Evolutionary conservation across 2,113 vertebrate species (phyloP), one percentile per base, ranked within the genome.

Genomic region (Mystacornis crossleyi): DNA sequence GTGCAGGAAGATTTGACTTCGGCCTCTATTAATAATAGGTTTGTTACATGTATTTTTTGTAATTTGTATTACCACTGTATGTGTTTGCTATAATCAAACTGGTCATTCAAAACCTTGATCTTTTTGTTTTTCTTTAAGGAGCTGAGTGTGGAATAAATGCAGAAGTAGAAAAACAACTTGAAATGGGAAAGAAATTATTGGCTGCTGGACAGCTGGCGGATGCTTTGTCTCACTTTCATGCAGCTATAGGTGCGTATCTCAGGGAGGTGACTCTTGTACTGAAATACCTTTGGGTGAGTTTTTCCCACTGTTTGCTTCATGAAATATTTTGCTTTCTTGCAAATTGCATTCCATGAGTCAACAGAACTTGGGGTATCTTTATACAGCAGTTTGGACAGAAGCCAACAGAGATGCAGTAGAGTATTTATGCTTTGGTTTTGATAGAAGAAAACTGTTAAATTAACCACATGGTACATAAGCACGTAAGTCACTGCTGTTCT

Each of bases 161-260:
- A 21, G 98, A 99, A 95, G 98, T 99, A 72, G 99, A 99, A 97
- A 99, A 98, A 71, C 99, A 99, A 16, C 98, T 99, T 92, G 99
- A 99, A 97, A 98, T 99, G 99, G 99, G 99, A 36, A 99, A 99
- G 98, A 99, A 99, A 31, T 98, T 99, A 53, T 96, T 99, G 60
- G 99, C 99, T 83, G 99, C 99, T 54, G 99, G 99, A 60, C 99
- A 99, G 96, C 97, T 99, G 7, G 99, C 99, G 4, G 99, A 99
- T 85, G 99, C 99, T 4, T 98, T 99, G 66, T 99, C 99, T 64
- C 99, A 99, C 93, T 99, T 99, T 74, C 99, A 99, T 25, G 99
- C 99, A 2, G 99, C 99, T 87, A 99, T 99, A 89, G 99, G 99
- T 99, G 81, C 34, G 99, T 98, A 88, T 93, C 74, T 78, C 8